Conservation (phyloP, 2,113 vertebrate species). For the Budorcas taxicolor region DNA sequence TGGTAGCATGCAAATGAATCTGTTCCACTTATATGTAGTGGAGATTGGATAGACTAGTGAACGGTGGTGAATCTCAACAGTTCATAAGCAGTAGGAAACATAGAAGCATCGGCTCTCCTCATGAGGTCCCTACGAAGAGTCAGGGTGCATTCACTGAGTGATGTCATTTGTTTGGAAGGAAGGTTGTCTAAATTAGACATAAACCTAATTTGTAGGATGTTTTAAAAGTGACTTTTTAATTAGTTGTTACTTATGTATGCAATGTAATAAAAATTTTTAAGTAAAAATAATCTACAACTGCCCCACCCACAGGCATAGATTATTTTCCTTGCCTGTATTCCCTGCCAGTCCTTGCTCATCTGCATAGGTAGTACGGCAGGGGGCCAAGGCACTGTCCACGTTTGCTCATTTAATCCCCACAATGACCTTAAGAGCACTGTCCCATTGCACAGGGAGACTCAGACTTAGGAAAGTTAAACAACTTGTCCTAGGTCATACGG, state of each 20-base stretch:
- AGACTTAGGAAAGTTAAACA: not conserved
- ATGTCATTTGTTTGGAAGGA: not conserved
- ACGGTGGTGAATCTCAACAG: not conserved
- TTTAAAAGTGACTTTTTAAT: not conserved
- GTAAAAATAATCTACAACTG: not conserved
- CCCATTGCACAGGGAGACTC: not conserved
- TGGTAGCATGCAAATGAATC: not conserved
- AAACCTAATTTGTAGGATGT: not conserved
- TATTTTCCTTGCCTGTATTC: not conserved
- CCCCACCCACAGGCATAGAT: not conserved
- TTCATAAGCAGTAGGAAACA: not conserved
- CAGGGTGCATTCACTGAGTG: accelerated
- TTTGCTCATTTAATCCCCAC: not conserved
- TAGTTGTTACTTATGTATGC: not conserved
- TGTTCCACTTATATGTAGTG: not conserved
- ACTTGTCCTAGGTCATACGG: not conserved
- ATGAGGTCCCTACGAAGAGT: not conserved
- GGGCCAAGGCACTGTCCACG: not conserved
- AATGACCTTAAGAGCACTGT: not conserved
- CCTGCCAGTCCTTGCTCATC: not conserved
- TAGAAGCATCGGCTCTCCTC: not conserved
- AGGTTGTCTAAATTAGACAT: not conserved
- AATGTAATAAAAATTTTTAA: not conserved
- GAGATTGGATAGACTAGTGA: not conserved
- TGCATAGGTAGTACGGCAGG: not conserved